Percentiles rank a stretch among this genome's conserved stretches.
Conservation (phyloP, 2,888 invertebrate genomes). For the Lasioglossum marginatum region DNA sequence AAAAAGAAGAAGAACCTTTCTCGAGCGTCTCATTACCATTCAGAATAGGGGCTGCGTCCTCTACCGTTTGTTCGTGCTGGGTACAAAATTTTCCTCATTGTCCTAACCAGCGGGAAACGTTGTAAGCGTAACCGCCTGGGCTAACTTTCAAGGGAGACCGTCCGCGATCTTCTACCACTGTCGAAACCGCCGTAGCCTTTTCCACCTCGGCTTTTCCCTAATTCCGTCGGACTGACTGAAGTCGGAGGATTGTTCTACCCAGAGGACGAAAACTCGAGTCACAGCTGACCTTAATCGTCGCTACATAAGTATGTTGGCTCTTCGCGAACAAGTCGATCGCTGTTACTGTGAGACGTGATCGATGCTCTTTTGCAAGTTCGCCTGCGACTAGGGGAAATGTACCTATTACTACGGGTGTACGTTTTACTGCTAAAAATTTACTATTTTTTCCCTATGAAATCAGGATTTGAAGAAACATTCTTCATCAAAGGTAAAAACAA, state of each 20-base stretch:
- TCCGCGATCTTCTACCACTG: conserved; percentile 18
- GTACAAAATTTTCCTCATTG: conserved; percentile 51
- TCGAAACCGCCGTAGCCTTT: conserved; percentile 35
- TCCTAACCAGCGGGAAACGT: conserved; percentile 36
- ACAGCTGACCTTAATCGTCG: conserved; percentile 62
- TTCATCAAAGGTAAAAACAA: too few relatives aligned
- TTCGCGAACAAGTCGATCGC: conserved; percentile 36
- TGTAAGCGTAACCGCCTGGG: conserved; percentile 34
- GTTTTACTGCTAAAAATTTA: too few relatives aligned
- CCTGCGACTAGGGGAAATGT: too few relatives aligned
- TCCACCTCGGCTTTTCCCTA: conserved; percentile 54
- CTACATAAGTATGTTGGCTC: conserved; percentile 20
- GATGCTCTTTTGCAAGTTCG: neutral
- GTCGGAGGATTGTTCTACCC: conserved; percentile 44
- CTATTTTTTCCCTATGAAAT: too few relatives aligned
- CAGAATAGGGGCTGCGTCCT: conserved; percentile 17
- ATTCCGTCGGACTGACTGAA: conserved; percentile 56
- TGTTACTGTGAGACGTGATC: conserved; percentile 29
- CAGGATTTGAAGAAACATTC: too few relatives aligned
- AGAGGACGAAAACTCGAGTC: conserved; percentile 40
- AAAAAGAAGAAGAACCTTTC: conserved; percentile 14
- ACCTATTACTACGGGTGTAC: too few relatives aligned
- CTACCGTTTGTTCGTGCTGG: conserved; percentile 36
- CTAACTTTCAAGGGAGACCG: conserved; percentile 40
- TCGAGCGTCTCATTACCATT: conserved; percentile 59